Conservation (phyloP, 2,113 vertebrate genomes). For the Tetrax tetrax region DNA sequence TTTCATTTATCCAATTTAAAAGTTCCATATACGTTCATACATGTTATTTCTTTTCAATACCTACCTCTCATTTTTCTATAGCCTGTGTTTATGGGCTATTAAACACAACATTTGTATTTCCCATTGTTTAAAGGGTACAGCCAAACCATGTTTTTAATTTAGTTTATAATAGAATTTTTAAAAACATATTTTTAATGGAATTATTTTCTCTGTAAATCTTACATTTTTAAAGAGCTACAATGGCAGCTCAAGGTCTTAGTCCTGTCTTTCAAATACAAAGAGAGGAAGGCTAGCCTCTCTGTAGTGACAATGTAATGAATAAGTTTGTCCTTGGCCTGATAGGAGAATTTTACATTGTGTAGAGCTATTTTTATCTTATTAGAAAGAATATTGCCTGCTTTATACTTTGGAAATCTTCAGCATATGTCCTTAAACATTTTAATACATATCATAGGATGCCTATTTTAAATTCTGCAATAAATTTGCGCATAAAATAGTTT, state of each 20-base stretch:
- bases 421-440: neutral
- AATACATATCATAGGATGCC: neutral
- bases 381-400: neutral
- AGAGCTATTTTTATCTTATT: conserved; percentile 23
- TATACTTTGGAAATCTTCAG: neutral
- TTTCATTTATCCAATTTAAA: neutral
- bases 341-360: neutral
- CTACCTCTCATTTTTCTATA: neutral
- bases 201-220: neutral
- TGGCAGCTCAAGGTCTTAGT: conserved; percentile 6
- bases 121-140: neutral
- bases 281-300: neutral
- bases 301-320: neutral
- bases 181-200: neutral
- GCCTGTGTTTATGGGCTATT: neutral
- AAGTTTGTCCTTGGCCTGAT: conserved; percentile 39
- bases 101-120: neutral
- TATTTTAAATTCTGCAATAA: neutral
- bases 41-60: neutral
- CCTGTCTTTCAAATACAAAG: neutral
- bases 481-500: neutral
- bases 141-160: neutral
- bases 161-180: conserved; percentile 15
- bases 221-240: neutral
- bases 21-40: neutral